Base-by-base conservation (phyloP, 2,797 vertebrate species). In the Anguilla pacifica region DNA sequence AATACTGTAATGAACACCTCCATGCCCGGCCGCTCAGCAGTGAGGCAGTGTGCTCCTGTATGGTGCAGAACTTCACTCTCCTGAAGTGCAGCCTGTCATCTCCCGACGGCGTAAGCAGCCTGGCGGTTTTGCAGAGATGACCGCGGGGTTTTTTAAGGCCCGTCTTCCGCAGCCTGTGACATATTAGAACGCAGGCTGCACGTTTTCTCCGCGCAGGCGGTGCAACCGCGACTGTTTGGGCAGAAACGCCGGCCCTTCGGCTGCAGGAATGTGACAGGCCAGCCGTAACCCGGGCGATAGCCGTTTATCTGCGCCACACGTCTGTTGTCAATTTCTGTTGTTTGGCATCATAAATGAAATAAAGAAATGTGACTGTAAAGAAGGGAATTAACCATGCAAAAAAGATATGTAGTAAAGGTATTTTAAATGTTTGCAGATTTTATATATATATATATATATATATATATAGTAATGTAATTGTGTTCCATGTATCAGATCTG, bases 251-350 rank as follows among this genome's bases (percentile, higher is more conserved):
- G 67, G 77, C 85, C 84, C 85, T 83, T 88, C 81, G 28, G 79
- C 77, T 86, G 25, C 6, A 31, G 43, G 72, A 64, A 86, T 82
- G 67, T 82, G 67, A 51, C 43, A 7, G 82, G 55, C 72, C 46
- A 49, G 87, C 72, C 49, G 72, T 88, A 88, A 85, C 74, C 72
- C 57, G 28, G 70, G 83, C 79, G 72, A 85, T 88, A 86, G 67
- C 55, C 87, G 53, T 67, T 57, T 83, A 86, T 88, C 88, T 86
- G 28, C 25, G 55, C 74, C 11, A 64, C 55, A 17, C 64, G 55
- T 3, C n/a, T 51, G 79, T 28, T 67, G 3, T 3, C 51, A 10
- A 82, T 51, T 82, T 79, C 6, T 43, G 35, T 43, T 22, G 22
- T 17, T 82, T 6, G 43, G 25, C 17, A 51, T 10, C 15, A 6